A percentile compares a stretch with the other conserved stretches of the same genome.
These are phyloP conservation scores for Hyla sarda DNA, from an alignment of 2,113 vertebrate species.

Conservation along the genomic window DNA sequence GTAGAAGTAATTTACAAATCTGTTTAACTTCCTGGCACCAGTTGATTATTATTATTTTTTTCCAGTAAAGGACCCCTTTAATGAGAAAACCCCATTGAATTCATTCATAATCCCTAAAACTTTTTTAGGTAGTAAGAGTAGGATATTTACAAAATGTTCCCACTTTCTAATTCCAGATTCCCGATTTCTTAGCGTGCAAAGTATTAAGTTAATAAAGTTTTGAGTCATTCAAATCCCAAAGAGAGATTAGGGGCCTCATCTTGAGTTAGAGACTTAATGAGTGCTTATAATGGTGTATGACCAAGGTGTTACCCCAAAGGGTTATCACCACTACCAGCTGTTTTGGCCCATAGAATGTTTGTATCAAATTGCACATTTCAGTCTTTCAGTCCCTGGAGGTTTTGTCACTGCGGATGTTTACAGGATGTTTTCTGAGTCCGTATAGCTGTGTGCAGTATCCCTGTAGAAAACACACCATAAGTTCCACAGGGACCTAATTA, in stretches of 20 bases:
- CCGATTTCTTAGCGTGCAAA: background rate
- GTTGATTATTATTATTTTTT: too few species aligned
- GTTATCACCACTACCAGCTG: background rate
- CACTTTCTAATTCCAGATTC: background rate
- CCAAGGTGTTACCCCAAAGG: constrained; percentile 11
- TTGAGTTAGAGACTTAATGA: background rate
- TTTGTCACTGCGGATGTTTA: background rate
- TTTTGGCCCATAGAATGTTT: constrained; percentile 32
- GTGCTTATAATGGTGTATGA: background rate
- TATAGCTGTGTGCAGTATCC: constrained; percentile 19
- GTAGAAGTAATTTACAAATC: too few species aligned
- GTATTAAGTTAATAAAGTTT: background rate
- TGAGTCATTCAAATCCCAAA: background rate
- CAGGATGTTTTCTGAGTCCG: constrained; percentile 30
- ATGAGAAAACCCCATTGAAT: too few species aligned
- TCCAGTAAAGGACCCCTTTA: too few species aligned
- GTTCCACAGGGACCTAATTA: constrained; percentile 67
- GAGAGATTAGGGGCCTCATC: background rate
- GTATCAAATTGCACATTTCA: constrained; percentile 27
- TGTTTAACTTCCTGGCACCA: too few species aligned
- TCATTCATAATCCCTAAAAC: too few species aligned
- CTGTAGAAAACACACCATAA: constrained; percentile 34
- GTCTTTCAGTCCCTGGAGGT: constrained; percentile 36
- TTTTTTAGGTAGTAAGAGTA: too few species aligned
- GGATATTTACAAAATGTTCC: background rate